Evolutionary conservation across 2,888 invertebrate species (phyloP).

Genomic region (Protonemura montana): DNA sequence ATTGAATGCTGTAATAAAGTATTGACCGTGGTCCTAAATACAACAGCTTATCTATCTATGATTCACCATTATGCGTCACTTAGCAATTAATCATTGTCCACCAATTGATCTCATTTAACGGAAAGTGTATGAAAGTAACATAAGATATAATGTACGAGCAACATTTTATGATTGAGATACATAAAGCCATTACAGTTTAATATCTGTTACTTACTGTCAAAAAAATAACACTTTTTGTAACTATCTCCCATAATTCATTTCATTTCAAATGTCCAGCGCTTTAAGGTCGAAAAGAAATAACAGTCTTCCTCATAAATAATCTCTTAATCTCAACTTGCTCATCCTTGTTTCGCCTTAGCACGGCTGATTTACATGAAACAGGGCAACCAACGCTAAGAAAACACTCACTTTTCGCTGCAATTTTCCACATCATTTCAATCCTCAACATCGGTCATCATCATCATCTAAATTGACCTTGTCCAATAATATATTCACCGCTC

Average conservation of each 20-base stretch:
- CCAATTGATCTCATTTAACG: neutral
- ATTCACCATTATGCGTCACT: neutral
- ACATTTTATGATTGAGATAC: neutral
- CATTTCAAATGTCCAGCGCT: neutral
- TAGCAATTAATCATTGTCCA: neutral
- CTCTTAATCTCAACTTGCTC: neutral
- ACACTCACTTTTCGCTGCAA: neutral
- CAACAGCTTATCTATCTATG: neutral
- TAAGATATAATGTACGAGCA: neutral
- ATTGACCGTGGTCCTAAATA: neutral
- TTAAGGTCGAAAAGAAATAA: neutral
- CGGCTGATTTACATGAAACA: neutral
- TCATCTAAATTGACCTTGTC: neutral
- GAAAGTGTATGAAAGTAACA: neutral
- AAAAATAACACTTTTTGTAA: neutral
- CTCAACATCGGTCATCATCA: neutral
- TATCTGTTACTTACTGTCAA: neutral
- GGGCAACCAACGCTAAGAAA: neutral
- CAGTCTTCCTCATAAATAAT: neutral
- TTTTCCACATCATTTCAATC: neutral
- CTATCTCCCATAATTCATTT: neutral
- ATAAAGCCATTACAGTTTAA: neutral
- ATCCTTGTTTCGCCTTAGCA: neutral
- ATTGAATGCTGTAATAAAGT: too few species aligned
- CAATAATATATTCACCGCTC: neutral